Evolutionary conservation across 2,113 vertebrate species (phyloP).

Genomic region (Parotia lawesii): DNA sequence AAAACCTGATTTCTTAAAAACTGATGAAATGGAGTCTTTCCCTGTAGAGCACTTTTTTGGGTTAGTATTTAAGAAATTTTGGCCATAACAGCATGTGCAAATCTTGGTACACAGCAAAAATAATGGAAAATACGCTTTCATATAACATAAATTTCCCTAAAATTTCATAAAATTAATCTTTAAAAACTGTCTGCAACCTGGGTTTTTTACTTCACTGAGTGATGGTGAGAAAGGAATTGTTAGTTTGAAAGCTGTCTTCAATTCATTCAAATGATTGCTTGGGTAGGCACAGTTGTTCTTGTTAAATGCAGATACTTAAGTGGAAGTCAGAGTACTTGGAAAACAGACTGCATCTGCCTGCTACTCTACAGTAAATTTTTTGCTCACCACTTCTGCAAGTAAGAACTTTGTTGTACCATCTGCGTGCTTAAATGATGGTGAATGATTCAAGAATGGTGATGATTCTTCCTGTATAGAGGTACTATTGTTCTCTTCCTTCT

Average conservation of each 20-base stretch:
- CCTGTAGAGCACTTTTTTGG: neutral
- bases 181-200: neutral
- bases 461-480: neutral
- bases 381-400: neutral
- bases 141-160: neutral
- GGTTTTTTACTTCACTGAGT: neutral
- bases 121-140: neutral
- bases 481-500: neutral
- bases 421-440: neutral
- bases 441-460: neutral
- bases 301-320: neutral
- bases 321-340: neutral
- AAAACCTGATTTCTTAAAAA: neutral
- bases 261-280: neutral
- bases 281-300: neutral
- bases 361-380: neutral
- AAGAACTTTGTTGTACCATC: neutral
- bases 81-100: fast-evolving
- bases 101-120: neutral
- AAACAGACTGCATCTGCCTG: neutral
- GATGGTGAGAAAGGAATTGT: neutral
- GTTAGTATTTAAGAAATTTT: neutral
- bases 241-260: neutral
- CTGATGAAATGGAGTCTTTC: neutral
- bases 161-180: neutral